These are phyloP conservation scores for Acrossocheilus fasciatus DNA, from an alignment of 2,797 vertebrate genomes.

Conservation along the genomic window DNA sequence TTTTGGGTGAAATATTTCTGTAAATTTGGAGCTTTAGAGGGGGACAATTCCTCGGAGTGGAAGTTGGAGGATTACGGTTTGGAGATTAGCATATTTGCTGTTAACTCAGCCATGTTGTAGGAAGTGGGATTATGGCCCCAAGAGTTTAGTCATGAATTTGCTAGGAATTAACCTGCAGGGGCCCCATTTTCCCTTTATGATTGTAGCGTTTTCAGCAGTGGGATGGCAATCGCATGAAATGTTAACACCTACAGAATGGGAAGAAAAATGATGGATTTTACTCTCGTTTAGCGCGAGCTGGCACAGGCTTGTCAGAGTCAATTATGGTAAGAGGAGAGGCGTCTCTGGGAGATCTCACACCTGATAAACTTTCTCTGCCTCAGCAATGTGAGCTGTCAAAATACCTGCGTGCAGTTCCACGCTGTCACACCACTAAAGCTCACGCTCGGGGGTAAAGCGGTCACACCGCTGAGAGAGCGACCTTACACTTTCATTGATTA, in stretches of 20 bases:
- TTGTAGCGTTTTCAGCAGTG: conserved; percentile 4
- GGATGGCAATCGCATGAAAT: conserved; percentile 7
- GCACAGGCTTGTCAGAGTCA: conserved; percentile 68
- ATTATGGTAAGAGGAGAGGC: conserved; percentile 57
- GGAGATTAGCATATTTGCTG: conserved; percentile 69
- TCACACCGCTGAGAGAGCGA: background rate
- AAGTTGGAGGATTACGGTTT: conserved; percentile 56
- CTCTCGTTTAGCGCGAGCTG: conserved; percentile 54
- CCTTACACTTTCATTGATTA: background rate
- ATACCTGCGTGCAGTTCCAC: conserved; percentile 18
- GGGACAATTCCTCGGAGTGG: background rate
- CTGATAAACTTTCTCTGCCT: conserved; percentile 46
- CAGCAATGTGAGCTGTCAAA: conserved; percentile 35
- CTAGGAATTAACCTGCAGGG: conserved; percentile 18
- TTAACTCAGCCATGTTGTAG: conserved; percentile 59
- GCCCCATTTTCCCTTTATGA: background rate
- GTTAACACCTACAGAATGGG: conserved; percentile 14
- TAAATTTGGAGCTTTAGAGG: background rate
- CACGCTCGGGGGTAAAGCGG: background rate
- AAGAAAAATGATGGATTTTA: conserved; percentile 31
- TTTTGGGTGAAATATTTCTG: background rate
- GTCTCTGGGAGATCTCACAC: conserved; percentile 41
- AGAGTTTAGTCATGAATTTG: conserved; percentile 31
- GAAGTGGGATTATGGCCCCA: conserved; percentile 44
- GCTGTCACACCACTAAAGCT: background rate